Base-by-base conservation (phyloP, 2,797 vertebrate genomes). In the Clarias fuscus region DNA sequence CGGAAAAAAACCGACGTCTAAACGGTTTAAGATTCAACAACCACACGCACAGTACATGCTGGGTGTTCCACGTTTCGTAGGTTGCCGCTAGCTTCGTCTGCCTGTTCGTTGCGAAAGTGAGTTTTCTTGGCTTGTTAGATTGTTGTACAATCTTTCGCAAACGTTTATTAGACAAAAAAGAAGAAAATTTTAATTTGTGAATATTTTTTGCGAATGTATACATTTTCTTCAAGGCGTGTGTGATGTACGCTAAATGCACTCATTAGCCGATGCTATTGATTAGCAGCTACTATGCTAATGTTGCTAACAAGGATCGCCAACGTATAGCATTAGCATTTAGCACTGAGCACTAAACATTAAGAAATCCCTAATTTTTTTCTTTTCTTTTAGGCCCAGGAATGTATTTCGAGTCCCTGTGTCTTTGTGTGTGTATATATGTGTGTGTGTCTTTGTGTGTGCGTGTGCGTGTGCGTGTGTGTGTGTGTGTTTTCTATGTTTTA, bases 391-490 rank as follows among this genome's bases (percentile, higher is more conserved):
- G 48, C 14, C 14, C 5, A 37, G 30, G 18, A 61, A 78, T 62
- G 58, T 79, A 11, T 62, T 58, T 6, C 1, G 43, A 43, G 43
- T 83, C 15, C 70, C 15, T 82, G 85, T 85, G 83, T 88, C 59
- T 89, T 77, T 78, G 67, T 79, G n/a, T 79, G 20, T 83, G 80
- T 82, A 53, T 84, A 67, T 85, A 58, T 81, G 68, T 75, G 67
- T 59, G 76, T 87, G 83, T 75, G 58, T 65, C 81, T 84, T 61
- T 84, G 85, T 86, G 84, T 88, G 64, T 90, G 81, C 71, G 78
- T 86, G 27, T 79, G 85, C 83, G 85, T 86, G 68, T 90, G 84
- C 70, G 77, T 84, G 48, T 79, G 71, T 82, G 48, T 78, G 64
- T 65, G 68, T 18, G 75, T 72, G 33, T 64, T 56, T 71, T 76